Conservation (phyloP, 2,113 vertebrate genomes). For the Phylloscopus trochilus region DNA sequence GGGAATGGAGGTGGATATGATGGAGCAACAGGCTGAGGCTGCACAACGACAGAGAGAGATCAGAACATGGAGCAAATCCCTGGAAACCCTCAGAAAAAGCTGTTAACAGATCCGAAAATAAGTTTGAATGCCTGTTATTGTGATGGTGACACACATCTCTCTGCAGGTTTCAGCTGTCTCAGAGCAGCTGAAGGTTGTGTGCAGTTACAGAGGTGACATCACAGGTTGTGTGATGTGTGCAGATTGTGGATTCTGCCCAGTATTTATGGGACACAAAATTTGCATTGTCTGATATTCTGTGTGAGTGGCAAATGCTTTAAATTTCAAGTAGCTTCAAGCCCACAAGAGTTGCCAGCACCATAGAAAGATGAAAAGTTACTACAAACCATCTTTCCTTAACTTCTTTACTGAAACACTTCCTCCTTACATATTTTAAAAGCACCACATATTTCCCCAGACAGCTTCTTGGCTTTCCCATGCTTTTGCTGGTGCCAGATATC, state of each 20-base stretch:
- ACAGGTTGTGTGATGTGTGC: no score
- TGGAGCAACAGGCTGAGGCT: not conserved
- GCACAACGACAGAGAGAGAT: not conserved
- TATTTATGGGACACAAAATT: not conserved
- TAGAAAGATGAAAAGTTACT: not conserved
- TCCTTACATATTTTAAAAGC: not conserved
- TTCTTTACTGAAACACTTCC: not conserved
- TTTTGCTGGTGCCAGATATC: not conserved
- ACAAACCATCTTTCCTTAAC: not conserved
- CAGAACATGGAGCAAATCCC: not conserved
- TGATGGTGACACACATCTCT: not conserved
- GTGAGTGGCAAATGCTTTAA: not conserved
- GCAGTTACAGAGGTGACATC: not conserved
- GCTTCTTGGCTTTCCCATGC: not conserved
- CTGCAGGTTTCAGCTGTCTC: not conserved
- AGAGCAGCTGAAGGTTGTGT: not conserved
- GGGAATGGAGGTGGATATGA: no score
- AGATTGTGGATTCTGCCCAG: not conserved
- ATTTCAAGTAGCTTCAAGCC: not conserved
- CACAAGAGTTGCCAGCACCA: not conserved
- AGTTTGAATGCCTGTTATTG: not conserved
- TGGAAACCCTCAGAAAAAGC: not conserved
- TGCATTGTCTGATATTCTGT: not conserved
- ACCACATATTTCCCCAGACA: not conserved
- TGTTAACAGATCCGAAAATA: not conserved